These are phyloP conservation scores for Lymantria dispar DNA, from an alignment of 2,888 invertebrate species.

Conservation along the genomic window DNA sequence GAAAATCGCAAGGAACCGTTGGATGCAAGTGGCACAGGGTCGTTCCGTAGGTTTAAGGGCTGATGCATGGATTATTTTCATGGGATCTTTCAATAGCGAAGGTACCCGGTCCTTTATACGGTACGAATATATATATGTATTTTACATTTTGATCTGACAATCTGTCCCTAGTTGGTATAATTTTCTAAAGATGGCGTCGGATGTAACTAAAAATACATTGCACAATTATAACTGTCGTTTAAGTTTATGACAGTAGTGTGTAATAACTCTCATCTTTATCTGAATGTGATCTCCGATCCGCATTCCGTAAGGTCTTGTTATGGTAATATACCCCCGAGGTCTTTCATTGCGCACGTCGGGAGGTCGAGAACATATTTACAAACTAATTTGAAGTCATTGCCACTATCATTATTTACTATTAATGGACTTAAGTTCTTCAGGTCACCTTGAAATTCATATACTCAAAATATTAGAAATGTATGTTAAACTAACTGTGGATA, in stretches of 20 bases:
- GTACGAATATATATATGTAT: neutral
- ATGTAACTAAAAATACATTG: neutral
- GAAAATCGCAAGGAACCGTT: too few relatives aligned
- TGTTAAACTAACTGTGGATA: too few relatives aligned
- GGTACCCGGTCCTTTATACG: too few relatives aligned
- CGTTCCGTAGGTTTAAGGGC: too few relatives aligned
- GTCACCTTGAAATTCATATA: too few relatives aligned
- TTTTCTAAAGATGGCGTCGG: neutral
- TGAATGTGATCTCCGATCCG: neutral
- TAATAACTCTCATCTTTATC: slow-evolving; percentile 2
- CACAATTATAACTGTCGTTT: neutral
- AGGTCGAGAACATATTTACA: neutral
- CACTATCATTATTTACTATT: neutral
- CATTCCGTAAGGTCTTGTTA: slow-evolving; percentile 2
- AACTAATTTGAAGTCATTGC: neutral
- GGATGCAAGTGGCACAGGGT: too few relatives aligned
- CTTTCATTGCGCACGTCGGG: neutral
- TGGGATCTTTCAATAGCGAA: too few relatives aligned
- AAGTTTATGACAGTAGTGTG: slow-evolving; percentile 2
- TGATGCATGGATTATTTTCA: too few relatives aligned
- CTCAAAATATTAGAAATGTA: too few relatives aligned
- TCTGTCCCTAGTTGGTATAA: neutral
- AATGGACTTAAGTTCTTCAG: neutral
- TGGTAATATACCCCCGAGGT: slow-evolving; percentile 3
- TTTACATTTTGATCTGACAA: neutral